Evolutionary conservation across 1,140 invertebrate genomes (phyloP).

Genomic region (Pseudomyrmex gracilis): DNA sequence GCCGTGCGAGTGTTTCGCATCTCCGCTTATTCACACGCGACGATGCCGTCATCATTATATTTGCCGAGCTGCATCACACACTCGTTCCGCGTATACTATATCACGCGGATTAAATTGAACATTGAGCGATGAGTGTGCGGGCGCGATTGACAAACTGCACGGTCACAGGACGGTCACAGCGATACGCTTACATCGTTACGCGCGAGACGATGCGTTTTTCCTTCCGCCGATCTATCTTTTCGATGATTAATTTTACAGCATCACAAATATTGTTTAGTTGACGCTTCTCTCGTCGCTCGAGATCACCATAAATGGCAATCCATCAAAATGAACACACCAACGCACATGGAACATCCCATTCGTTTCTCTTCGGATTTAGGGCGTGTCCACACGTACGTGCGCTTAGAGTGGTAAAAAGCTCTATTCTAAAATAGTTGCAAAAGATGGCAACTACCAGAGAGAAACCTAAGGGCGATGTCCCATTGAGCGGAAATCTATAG

Average conservation of each 20-base stretch:
- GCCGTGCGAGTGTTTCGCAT: background rate
- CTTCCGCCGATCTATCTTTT: constrained; percentile 12
- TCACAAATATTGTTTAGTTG: constrained; percentile 71
- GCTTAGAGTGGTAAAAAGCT: too few relatives aligned
- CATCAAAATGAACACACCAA: constrained; percentile 67
- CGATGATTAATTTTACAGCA: constrained; percentile 62
- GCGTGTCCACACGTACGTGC: too few relatives aligned
- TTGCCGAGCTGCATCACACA: constrained; percentile 66
- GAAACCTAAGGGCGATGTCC: too few relatives aligned
- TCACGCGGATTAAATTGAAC: background rate
- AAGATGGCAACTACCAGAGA: too few relatives aligned
- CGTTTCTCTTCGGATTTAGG: background rate
- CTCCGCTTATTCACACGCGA: constrained; percentile 56
- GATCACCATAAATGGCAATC: constrained; percentile 85
- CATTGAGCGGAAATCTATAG: too few relatives aligned
- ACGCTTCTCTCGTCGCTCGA: constrained; percentile 72
- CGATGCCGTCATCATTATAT: constrained; percentile 82
- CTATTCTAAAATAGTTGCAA: too few relatives aligned
- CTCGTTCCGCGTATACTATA: background rate
- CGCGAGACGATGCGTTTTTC: constrained; percentile 21
- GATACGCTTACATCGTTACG: constrained; percentile 31
- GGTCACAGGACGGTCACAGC: background rate
- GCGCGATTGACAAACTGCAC: background rate
- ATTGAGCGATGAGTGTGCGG: background rate
- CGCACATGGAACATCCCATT: constrained; percentile 31